These are phyloP conservation scores for Stegodyphus mimosarum DNA, from an alignment of 1,140 invertebrate genomes.

Conservation along the genomic window DNA sequence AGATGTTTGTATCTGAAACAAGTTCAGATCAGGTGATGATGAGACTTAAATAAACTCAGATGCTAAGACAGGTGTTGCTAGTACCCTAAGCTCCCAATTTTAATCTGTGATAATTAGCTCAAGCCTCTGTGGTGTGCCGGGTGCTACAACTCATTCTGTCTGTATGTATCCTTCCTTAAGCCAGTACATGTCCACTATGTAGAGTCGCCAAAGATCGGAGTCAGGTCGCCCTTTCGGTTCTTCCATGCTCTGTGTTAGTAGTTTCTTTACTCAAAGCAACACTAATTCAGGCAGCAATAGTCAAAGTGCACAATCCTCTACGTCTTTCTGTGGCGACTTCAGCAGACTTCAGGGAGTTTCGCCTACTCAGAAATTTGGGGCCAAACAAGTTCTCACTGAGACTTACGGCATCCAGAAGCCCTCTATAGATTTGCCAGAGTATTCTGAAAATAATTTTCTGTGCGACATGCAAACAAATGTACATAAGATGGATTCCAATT, in stretches of 20 bases:
- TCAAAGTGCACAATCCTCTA: constrained; percentile 48
- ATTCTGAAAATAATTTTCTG: background rate
- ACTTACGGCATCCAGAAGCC: background rate
- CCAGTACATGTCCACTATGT: background rate
- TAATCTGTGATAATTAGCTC: constrained; percentile 60
- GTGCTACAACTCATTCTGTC: constrained; percentile 32
- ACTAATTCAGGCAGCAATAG: constrained; percentile 20
- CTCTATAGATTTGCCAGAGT: background rate
- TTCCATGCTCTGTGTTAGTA: constrained; percentile 50
- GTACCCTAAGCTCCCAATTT: constrained; percentile 30
- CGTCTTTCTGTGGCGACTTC: constrained; percentile 27
- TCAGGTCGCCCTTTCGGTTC: constrained; percentile 32
- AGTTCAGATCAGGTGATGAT: background rate
- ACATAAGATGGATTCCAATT: constrained; percentile 44
- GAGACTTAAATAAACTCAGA: background rate
- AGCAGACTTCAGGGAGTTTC: background rate
- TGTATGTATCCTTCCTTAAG: background rate
- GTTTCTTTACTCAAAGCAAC: background rate
- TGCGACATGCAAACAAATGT: constrained; percentile 20
- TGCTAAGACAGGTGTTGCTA: constrained; percentile 39
- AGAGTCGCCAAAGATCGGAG: background rate
- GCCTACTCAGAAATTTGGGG: constrained; percentile 6
- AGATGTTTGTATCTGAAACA: background rate
- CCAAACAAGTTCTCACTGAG: background rate
- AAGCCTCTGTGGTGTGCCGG: constrained; percentile 19